Percentiles rank a stretch among this genome's conserved stretches.
Evolutionary conservation across 1,140 invertebrate species (phyloP).

Genomic region (Cotesia glomerata): DNA sequence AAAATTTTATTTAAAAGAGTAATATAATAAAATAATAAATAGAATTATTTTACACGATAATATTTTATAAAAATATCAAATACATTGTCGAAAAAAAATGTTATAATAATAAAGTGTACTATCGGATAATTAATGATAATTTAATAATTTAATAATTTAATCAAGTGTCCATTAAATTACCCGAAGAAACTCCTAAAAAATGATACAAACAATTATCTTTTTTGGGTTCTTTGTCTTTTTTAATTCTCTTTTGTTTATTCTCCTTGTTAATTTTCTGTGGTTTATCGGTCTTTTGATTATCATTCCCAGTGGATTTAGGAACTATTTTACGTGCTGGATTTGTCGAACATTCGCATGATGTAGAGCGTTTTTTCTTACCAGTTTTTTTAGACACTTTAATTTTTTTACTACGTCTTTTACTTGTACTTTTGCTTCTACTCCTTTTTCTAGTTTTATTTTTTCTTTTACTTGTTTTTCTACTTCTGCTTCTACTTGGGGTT

Average conservation of each 20-base stretch:
- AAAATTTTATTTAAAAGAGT: no score
- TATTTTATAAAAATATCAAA: no score
- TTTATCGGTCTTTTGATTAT: background rate
- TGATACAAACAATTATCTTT: background rate
- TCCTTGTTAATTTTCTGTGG: background rate
- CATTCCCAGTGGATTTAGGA: background rate
- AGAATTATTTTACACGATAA: no score
- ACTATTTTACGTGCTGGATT: no score
- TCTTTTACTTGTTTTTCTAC: slow-evolving; percentile 1
- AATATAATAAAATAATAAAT: no score
- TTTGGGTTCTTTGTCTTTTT: background rate
- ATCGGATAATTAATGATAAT: no score
- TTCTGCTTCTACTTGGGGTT: no score
- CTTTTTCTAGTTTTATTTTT: slow-evolving; percentile 1
- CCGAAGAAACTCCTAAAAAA: background rate
- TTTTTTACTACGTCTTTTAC: background rate
- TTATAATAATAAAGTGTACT: no score
- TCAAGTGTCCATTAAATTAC: background rate
- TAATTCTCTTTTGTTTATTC: background rate
- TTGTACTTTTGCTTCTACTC: slow-evolving; percentile 11
- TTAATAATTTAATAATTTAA: no score
- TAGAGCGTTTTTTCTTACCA: background rate
- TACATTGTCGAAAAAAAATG: no score
- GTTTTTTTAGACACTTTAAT: background rate
- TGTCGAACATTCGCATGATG: no score